These are phyloP conservation scores for Baccha elongata DNA, from an alignment of 2,888 invertebrate genomes.

Conservation along the genomic window DNA sequence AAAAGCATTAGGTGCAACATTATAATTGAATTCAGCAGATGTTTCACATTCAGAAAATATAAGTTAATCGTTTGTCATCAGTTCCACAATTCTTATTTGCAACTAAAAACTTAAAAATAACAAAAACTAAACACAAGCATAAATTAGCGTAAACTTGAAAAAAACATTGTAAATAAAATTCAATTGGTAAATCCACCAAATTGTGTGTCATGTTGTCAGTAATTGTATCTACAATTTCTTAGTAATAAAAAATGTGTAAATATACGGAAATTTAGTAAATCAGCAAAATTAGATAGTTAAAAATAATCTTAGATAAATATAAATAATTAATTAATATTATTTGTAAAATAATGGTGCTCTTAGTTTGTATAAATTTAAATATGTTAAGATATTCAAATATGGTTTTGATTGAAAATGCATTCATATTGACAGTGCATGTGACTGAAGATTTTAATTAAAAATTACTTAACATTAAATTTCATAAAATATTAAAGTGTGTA, in stretches of 20 bases:
- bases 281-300: conserved; percentile 33
- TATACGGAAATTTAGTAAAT: conserved; percentile 8
- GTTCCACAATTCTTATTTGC: too few relatives aligned
- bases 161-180: conserved; percentile 48
- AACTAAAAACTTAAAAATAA: background rate
- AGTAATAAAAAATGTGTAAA: conserved; percentile 32
- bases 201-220: conserved; percentile 65
- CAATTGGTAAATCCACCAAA: conserved; percentile 64
- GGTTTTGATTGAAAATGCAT: conserved; percentile 47
- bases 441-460: conserved; percentile 56
- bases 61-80: too few relatives aligned
- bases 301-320: conserved; percentile 3
- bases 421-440: conserved; percentile 48
- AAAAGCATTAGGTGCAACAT: too few relatives aligned
- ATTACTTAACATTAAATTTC: background rate
- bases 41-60: too few relatives aligned
- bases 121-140: background rate
- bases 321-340: conserved; percentile 14
- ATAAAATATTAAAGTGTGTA: background rate
- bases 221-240: conserved; percentile 34
- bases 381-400: background rate
- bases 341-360: conserved; percentile 59
- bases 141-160: background rate
- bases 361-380: conserved; percentile 29
- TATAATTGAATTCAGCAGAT: too few relatives aligned